phyloP scores from a whole-genome alignment of 2,888 invertebrate species.

The Parasteatoda lunata region DNA sequence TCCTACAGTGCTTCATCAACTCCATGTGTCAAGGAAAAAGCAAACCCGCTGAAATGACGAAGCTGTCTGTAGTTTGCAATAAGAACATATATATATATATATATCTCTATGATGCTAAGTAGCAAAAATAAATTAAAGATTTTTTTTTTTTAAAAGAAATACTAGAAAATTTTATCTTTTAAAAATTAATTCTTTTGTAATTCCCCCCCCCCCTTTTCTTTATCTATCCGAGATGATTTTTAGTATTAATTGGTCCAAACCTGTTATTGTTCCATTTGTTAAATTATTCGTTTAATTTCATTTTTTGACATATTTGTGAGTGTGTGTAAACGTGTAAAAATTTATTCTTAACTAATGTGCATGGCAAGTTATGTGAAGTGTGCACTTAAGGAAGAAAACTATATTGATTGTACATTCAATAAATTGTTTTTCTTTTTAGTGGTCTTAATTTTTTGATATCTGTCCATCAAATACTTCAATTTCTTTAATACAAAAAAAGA shows the following conservation, averaged over 20 bases:
- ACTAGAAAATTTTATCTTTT: too few species aligned
- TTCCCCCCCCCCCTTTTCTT: not conserved
- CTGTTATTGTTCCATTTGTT: too few species aligned
- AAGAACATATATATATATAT: not conserved
- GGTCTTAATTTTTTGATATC: not conserved
- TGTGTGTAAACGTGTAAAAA: too few species aligned
- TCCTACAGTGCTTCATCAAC: constrained; percentile 22
- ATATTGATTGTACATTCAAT: constrained; percentile 52
- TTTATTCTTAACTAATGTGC: too few species aligned
- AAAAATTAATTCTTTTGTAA: too few species aligned
- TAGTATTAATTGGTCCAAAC: too few species aligned
- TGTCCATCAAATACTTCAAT: too few species aligned
- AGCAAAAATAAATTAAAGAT: constrained; percentile 20
- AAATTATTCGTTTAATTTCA: too few species aligned
- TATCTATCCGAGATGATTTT: not conserved
- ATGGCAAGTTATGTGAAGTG: not conserved
- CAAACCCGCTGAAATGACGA: constrained; percentile 20
- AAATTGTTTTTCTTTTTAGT: constrained; percentile 54
- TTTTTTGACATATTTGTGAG: too few species aligned
- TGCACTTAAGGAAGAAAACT: constrained; percentile 21
- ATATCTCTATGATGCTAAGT: constrained; percentile 21
- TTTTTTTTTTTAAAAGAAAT: constrained; percentile 18
- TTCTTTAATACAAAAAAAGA: too few species aligned
- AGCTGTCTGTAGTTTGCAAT: constrained; percentile 49
- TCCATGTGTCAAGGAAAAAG: constrained; percentile 18